phyloP scores from a whole-genome alignment of 2,888 invertebrate genomes.

The Sussaba pulchella region DNA sequence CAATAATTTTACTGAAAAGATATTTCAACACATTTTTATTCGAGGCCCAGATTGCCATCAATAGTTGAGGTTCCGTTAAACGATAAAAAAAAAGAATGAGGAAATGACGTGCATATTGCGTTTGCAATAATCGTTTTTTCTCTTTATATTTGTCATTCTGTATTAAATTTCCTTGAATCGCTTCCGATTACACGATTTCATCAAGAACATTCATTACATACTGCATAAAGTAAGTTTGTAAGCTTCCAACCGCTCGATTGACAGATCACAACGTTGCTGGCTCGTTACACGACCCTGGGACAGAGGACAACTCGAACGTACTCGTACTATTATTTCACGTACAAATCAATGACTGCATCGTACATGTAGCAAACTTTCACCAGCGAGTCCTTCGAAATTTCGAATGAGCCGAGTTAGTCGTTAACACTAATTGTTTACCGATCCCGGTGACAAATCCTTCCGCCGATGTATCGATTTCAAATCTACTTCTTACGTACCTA shows the following conservation, averaged over 20 bases:
- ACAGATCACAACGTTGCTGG: slow-evolving; percentile 11
- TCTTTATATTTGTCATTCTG: slow-evolving; percentile 16
- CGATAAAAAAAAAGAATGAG: not conserved
- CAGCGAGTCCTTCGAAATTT: slow-evolving; percentile 40
- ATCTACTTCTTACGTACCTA: slow-evolving; percentile 4
- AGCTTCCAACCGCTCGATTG: slow-evolving; percentile 1
- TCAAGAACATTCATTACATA: not conserved
- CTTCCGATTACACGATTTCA: slow-evolving; percentile 2
- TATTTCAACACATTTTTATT: too few species aligned
- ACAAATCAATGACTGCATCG: slow-evolving; percentile 12
- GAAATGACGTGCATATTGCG: not conserved
- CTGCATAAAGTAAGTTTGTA: not conserved
- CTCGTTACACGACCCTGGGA: slow-evolving; percentile 43
- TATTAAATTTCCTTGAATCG: slow-evolving; percentile 30
- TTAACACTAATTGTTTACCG: slow-evolving; percentile 31
- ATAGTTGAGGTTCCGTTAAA: too few species aligned
- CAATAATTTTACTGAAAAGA: too few species aligned
- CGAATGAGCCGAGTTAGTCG: slow-evolving; percentile 14
- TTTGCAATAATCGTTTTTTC: slow-evolving; percentile 7
- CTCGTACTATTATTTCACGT: slow-evolving; percentile 11
- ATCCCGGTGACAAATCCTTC: not conserved
- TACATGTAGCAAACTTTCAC: slow-evolving; percentile 38
- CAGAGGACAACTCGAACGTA: slow-evolving; percentile 40
- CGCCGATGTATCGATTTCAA: slow-evolving; percentile 3
- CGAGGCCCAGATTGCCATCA: too few species aligned